Base-by-base conservation (phyloP, 2,113 vertebrate species). In the Cheilinus undulatus region DNA sequence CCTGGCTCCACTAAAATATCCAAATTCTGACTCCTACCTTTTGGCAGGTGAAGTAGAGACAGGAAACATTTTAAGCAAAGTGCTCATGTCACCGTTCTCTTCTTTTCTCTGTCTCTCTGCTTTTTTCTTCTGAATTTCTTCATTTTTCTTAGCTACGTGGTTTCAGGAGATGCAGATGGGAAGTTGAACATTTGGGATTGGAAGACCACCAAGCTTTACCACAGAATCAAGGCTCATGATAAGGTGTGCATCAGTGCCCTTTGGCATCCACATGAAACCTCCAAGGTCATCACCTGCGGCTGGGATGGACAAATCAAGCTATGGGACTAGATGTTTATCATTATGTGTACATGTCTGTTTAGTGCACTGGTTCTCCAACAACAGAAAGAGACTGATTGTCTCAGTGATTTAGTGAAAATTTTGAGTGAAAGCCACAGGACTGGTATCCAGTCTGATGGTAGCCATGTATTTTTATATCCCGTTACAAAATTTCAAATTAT, bases 131-230 rank as follows among this genome's bases (percentile, higher is more conserved):
- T 40, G 14, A 11, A 22, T n/a, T 15, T 7, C 0, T 62, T 50
- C 2, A 51, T 40, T 13, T 62, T 19, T 13, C 3, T 68, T 42
- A 99, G 98, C 88, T 99, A 99, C 20, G 98, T 99, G 83, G 98
- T 98, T 73, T 99, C 98, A n/a, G 98, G 98, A 60, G 98, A 99
- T 51, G 98, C 97, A n/a, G 97, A 99, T 60, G 98, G 98, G 62
- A 99, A 99, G 77, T 91, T 99, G 63, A 99, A 99, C 72, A 96
- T 99, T 82, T 99, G 98, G 97, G 97, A 99, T 86, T 99, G 97
- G 98, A 99, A 99, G 92, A 99, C 98, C 11, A 99, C 98, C 38
- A 99, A 99, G 81, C 96, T 99, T 56, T 99, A 99, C 85, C 98
- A 97, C 83, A 93, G 97, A 42, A 95, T 99, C 80, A 99, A 99